Evolutionary conservation across 1,140 invertebrate species (phyloP), one percentile per base, ranked within the genome.

Genomic region (Trichonephila clavipes): DNA sequence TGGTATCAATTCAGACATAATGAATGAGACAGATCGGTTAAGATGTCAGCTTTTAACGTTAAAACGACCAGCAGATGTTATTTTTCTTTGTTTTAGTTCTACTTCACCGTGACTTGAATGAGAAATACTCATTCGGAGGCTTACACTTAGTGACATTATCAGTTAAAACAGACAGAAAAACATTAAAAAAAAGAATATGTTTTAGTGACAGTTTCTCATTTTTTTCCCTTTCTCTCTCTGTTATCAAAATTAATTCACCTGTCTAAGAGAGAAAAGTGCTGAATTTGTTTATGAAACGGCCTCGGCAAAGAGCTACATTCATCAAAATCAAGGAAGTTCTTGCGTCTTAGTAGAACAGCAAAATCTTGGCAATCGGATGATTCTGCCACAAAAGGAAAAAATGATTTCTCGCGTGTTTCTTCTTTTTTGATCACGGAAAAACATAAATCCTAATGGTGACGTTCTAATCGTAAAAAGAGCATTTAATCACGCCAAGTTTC

Each of bases 311-410:
- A 2, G 21, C 21, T 10, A 44, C 7, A 85, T 85, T 58, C 44
- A 85, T 85, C 82, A 59, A 85, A 85, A 85, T 85, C 82, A 59
- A 85, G 82, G 82, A 85, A 85, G 82, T 85, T 14, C 72, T 40
- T 77, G 72, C 34, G 34, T 77, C 34, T 7, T 16, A 77, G 28
- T 40, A 8, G 28, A 34, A 28, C 40, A 34, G 34, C 72, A 77
- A 77, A 44, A 58, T 85, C 82, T 85, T 85, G 12, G n/a, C 82
- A 59, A 85, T 51, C 44, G 58, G 58, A 58, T 34, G 21, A 85
- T 24, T 58, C 24, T 8, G 4, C 44, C 44, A 14, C 58, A 85
- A 85, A 24, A 59, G 82, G 44, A n/a, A 85, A 85, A 85, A 59
- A 10, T 69, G 72, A 40, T 34, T 77, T 34, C 72, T 18, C 34